Evolutionary conservation across 2,113 vertebrate species (phyloP).

Genomic region (human (Homo sapiens)): GRCh38 chr16:59385501-59386000

Average conservation of each 20-base stretch:
- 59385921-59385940: neutral
- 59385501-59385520: neutral
- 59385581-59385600: neutral
- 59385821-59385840: too few species aligned
- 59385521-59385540: neutral
- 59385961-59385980: neutral
- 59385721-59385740: fast-evolving
- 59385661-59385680: neutral
- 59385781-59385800: neutral
- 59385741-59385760: neutral
- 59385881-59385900: neutral
- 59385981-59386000: too few species aligned
- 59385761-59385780: neutral
- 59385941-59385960: neutral
- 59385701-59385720: too few species aligned
- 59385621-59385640: neutral
- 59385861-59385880: neutral
- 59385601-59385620: neutral
- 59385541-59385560: neutral
- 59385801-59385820: neutral
- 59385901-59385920: neutral
- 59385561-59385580: neutral
- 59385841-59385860: neutral
- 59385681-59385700: neutral
- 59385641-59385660: neutral